A percentile compares a stretch with the other conserved stretches of the same genome.
These are phyloP conservation scores for Cheilosia vernalis DNA, from an alignment of 2,888 invertebrate species.

Conservation along the genomic window DNA sequence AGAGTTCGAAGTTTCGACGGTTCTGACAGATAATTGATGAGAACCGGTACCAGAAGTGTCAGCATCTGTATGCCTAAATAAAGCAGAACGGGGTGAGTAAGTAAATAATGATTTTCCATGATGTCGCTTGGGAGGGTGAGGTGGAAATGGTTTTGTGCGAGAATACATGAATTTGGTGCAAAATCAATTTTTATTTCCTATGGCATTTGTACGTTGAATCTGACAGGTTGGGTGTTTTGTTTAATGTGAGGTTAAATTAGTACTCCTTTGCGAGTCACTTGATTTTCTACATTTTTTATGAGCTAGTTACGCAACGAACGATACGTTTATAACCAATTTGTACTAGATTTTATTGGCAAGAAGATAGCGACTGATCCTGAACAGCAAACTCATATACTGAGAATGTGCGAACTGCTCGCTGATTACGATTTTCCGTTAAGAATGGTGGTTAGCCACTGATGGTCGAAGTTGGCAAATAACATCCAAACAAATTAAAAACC, in stretches of 20 bases:
- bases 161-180: constrained; percentile 54
- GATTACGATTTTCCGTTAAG: too few species aligned
- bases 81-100: constrained; percentile 33
- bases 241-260: neutral
- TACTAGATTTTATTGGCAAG: too few species aligned
- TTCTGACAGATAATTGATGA: constrained; percentile 93
- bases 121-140: constrained; percentile 44
- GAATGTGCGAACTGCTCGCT: too few species aligned
- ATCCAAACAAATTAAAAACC: too few species aligned
- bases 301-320: too few species aligned
- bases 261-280: too few species aligned
- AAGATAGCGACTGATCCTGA: too few species aligned
- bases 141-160: constrained; percentile 63
- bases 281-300: too few species aligned
- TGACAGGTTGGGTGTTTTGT: neutral
- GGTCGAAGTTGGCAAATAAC: too few species aligned
- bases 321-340: too few species aligned
- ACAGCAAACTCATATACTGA: too few species aligned
- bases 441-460: too few species aligned
- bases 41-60: constrained; percentile 93
- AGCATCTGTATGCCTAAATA: constrained; percentile 93
- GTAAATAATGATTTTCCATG: constrained; percentile 7
- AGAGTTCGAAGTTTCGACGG: constrained; percentile 86
- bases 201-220: constrained; percentile 46
- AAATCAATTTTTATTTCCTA: constrained; percentile 30